Percentiles rank a stretch among this genome's conserved stretches.
phyloP scores from a whole-genome alignment of 1,140 invertebrate genomes.

The Delia radicum region DNA sequence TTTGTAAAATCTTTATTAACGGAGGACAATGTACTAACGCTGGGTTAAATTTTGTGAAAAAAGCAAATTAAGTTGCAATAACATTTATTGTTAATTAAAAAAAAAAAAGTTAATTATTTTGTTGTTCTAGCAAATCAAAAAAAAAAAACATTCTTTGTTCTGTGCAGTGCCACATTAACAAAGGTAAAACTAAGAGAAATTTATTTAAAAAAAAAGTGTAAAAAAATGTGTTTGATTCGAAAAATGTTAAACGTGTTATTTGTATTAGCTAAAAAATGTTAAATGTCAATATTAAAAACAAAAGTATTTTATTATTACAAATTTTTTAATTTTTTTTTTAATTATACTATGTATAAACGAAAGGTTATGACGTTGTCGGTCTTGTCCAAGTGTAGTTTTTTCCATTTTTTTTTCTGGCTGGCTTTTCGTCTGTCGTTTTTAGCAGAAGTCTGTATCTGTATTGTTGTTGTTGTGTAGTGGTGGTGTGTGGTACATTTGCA shows the following conservation, averaged over 20 bases:
- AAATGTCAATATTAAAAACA: not conserved
- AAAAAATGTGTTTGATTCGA: not conserved
- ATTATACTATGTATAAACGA: not conserved
- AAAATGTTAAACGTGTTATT: not conserved
- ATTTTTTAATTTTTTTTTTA: not conserved
- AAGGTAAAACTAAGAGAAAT: not conserved
- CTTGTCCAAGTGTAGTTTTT: not conserved
- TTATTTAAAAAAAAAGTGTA: not conserved
- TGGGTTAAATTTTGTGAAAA: not conserved
- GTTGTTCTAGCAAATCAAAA: too few relatives aligned
- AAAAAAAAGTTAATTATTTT: not conserved
- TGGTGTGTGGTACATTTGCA: conserved; percentile 1
- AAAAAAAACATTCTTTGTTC: too few relatives aligned
- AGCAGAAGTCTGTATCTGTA: not conserved
- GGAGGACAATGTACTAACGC: not conserved
- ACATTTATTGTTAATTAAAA: not conserved
- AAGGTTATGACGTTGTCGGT: conserved; percentile 8
- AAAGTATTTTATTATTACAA: not conserved
- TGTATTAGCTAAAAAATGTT: not conserved
- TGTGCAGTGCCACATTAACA: too few relatives aligned
- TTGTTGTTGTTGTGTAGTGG: conserved; percentile 8
- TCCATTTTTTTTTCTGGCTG: not conserved
- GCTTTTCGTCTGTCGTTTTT: not conserved
- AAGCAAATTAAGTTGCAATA: too few relatives aligned
- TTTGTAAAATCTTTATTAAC: not conserved